These are phyloP conservation scores for Rhagonycha lutea DNA, from an alignment of 2,888 invertebrate species.

Conservation along the genomic window DNA sequence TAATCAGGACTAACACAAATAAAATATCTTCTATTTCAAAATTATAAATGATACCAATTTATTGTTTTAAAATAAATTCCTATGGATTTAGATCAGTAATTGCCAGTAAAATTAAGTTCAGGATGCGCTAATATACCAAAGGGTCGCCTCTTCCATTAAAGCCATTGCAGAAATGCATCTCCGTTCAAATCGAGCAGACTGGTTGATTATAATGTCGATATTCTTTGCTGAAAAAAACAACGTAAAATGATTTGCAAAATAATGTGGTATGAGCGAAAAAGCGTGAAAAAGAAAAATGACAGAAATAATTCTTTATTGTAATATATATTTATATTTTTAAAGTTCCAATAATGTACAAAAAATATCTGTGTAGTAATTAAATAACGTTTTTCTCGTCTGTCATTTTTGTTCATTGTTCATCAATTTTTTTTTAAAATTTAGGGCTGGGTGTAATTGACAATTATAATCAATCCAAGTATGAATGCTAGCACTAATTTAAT, in stretches of 20 bases:
- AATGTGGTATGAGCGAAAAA: neutral
- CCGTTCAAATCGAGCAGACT: too few species aligned
- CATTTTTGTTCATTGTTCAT: constrained; percentile 48
- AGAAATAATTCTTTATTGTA: constrained; percentile 43
- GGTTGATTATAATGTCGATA: too few species aligned
- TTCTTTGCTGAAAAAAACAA: too few species aligned
- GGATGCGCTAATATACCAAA: too few species aligned
- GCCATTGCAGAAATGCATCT: too few species aligned
- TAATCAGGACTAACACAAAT: too few species aligned
- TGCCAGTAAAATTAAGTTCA: too few species aligned
- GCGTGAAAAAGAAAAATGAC: constrained; percentile 2
- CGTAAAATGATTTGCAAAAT: neutral
- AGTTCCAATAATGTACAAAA: constrained; percentile 74
- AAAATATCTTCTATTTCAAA: too few species aligned
- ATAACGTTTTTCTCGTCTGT: constrained; percentile 62
- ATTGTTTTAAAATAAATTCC: too few species aligned
- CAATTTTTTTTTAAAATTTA: constrained; percentile 50
- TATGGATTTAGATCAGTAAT: too few species aligned
- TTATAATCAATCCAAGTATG: constrained; percentile 51
- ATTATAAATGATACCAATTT: too few species aligned
- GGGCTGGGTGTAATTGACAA: constrained; percentile 57
- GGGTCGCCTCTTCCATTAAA: too few species aligned
- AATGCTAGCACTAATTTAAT: constrained; percentile 51
- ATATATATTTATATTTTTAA: constrained; percentile 68
- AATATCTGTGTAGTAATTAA: constrained; percentile 71